These are phyloP conservation scores for Catamblyrhynchus diadema DNA, from an alignment of 2,797 vertebrate genomes.

Conservation along the genomic window DNA sequence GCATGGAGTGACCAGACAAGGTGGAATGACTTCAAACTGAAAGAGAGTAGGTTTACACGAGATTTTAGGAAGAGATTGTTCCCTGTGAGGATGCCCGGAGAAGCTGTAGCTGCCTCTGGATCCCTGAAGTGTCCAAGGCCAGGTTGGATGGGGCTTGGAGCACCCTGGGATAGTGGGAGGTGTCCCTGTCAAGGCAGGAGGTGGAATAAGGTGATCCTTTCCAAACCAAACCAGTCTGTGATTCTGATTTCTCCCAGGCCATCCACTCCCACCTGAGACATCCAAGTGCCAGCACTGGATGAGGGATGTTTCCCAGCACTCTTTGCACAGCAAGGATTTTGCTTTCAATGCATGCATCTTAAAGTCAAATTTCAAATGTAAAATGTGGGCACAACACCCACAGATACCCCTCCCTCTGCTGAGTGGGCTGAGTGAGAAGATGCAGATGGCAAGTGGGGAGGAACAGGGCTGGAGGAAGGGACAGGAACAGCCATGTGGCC, in stretches of 20 bases:
- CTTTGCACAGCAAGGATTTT: not conserved
- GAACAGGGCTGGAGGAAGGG: not conserved
- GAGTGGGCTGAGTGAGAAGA: not conserved
- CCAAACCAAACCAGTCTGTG: not conserved
- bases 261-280: accelerated
- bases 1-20: not conserved
- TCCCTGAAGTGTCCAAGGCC: not conserved
- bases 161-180: too few species aligned
- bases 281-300: not conserved
- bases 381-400: not conserved
- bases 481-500: not conserved
- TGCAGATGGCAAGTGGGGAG: not conserved
- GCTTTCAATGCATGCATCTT: not conserved
- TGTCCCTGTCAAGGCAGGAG: too few species aligned
- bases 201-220: not conserved
- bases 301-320: not conserved
- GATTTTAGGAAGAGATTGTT: not conserved
- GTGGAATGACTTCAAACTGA: not conserved
- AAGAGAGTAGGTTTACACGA: not conserved
- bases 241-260: not conserved
- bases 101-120: not conserved
- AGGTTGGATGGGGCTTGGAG: too few species aligned
- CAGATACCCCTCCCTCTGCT: not conserved
- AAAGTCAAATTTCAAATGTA: not conserved
- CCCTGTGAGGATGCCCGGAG: not conserved